These are phyloP conservation scores for Neotoxoptera formosana DNA, from an alignment of 1,140 invertebrate species.

Conservation along the genomic window DNA sequence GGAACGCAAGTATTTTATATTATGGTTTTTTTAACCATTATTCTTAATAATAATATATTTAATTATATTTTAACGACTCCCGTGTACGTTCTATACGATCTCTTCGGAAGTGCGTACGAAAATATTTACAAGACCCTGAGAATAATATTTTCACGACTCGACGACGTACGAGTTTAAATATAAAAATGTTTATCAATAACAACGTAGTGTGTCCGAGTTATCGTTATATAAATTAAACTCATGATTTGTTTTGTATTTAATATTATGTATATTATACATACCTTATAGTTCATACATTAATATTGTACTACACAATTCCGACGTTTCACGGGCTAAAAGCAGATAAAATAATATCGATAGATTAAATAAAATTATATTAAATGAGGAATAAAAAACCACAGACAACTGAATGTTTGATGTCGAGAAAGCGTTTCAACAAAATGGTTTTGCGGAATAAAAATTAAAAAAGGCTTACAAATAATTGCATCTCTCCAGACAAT, in stretches of 20 bases:
- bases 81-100: neutral
- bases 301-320: no score
- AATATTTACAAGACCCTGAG: neutral
- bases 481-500: neutral
- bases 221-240: neutral
- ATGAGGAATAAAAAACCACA: neutral
- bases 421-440: neutral
- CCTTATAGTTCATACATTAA: neutral
- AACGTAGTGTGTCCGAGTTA: neutral
- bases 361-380: no score
- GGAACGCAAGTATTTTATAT: neutral
- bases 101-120: neutral
- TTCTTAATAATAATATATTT: neutral
- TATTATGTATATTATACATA: neutral
- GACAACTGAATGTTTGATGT: neutral
- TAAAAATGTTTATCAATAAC: constrained; percentile 5
- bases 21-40: neutral
- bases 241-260: neutral
- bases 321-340: neutral
- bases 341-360: neutral
- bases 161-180: neutral
- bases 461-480: neutral
- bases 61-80: constrained; percentile 17
- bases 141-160: neutral
- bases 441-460: neutral